phyloP scores from a whole-genome alignment of 2,113 vertebrate species.

The Gnathonemus echidnorhynchus region DNA sequence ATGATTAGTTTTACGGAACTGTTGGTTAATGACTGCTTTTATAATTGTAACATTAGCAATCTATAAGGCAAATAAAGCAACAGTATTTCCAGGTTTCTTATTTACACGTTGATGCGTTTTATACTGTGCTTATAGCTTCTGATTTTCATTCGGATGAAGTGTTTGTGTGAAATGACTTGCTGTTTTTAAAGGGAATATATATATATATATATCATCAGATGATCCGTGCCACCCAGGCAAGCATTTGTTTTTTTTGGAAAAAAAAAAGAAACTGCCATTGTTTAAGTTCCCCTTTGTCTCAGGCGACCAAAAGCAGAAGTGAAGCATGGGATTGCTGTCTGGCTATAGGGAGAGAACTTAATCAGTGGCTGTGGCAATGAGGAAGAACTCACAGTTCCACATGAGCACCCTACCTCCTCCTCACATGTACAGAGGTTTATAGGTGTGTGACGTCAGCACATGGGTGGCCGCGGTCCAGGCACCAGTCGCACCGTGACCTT shows the following conservation, averaged over 20 bases:
- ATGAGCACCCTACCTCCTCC: background rate
- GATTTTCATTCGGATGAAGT: background rate
- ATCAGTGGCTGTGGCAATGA: background rate
- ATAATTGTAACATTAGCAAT: background rate
- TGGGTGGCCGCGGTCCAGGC: constrained; percentile 1
- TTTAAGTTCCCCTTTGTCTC: background rate
- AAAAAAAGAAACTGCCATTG: background rate
- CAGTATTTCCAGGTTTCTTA: background rate
- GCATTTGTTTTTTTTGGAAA: background rate
- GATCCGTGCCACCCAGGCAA: background rate
- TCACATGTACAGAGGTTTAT: background rate
- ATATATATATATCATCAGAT: background rate
- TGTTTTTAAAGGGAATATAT: background rate
- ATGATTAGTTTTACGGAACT: background rate
- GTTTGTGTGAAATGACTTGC: background rate
- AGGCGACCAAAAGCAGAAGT: constrained; percentile 36
- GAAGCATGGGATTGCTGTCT: constrained; percentile 16
- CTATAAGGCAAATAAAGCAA: background rate
- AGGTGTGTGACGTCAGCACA: background rate
- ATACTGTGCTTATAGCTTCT: background rate
- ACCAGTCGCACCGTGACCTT: constrained; percentile 26
- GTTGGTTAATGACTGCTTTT: background rate
- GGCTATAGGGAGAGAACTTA: background rate
- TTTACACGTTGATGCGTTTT: background rate
- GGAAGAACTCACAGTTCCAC: background rate